A percentile compares a stretch with the other conserved stretches of the same genome.
Evolutionary conservation across 2,797 vertebrate genomes (phyloP).

Genomic region (Tolypeutes matacus): DNA sequence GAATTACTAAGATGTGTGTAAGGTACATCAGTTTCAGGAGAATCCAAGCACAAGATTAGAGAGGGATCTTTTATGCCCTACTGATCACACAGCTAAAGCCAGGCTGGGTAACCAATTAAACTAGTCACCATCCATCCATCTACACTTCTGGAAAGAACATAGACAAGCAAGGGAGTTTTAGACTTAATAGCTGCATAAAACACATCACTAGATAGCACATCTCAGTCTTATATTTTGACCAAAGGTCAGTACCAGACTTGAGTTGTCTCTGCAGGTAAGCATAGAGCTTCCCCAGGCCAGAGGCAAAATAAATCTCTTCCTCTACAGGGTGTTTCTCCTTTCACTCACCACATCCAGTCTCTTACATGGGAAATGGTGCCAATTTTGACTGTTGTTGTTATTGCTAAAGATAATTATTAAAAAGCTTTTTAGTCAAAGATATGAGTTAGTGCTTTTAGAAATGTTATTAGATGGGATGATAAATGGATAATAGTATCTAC

Average conservation of each 20-base stretch:
- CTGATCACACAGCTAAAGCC: neutral
- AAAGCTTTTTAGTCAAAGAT: neutral
- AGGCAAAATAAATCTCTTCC: neutral
- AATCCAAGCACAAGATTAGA: neutral
- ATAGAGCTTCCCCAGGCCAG: neutral
- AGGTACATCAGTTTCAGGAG: neutral
- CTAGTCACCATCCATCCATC: neutral
- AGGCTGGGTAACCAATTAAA: neutral
- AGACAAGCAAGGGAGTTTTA: neutral
- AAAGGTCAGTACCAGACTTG: neutral
- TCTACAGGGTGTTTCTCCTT: neutral
- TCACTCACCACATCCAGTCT: neutral
- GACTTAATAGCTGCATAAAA: too few species aligned
- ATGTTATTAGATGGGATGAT: neutral
- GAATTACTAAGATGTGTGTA: neutral
- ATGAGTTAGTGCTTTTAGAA: neutral
- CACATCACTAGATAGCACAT: neutral
- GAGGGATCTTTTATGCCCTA: neutral
- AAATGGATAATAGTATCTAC: conserved; percentile 69
- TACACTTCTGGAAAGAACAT: neutral
- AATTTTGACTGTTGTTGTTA: neutral
- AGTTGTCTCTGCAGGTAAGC: neutral
- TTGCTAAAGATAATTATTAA: neutral
- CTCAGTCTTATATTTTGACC: neutral
- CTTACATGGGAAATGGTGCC: neutral